Evolutionary conservation across 2,113 vertebrate genomes (phyloP), one percentile per base, ranked within the genome.

Genomic region (Agelaius tricolor): DNA sequence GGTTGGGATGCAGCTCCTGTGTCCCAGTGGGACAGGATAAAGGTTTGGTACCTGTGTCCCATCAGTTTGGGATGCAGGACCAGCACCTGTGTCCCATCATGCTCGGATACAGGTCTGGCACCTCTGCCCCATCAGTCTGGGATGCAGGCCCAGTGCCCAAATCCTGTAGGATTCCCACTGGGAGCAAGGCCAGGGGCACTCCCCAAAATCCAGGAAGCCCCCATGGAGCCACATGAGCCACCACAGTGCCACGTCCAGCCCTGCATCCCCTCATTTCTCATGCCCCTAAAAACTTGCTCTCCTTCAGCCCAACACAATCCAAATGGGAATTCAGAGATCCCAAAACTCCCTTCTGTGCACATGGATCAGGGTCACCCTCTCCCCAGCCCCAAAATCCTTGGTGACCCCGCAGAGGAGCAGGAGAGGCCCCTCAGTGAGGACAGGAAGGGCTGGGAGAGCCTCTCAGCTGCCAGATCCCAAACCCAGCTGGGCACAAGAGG

Each of bases 321-420:
- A 71, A 54, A 58, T 0, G 37, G 49, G n/a, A 73, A 73, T n/a
- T 41, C 7, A 69, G 72, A 24, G 2, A 1, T 2, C 47, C 19
- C 3, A 0, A 73, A 41, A 22, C 1, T 13, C 12, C 3, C 9
- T 20, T 37, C 16, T 10, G 54, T 39, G 33, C 35, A 28, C 37
- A 12, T 0, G 4, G 49, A 43, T 19, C 5, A 28, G 41, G n/a
- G 43, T 11, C n/a, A 63, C 13, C 27, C 3, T 2, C 0, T 30
- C 46, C 12, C 30, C 46, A 52, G 5, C 6, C 22, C 35, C 5
- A 0, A 59, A 76, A 61, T 28, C 71, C 71, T 17, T 2, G 23
- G 52, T 67, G 69, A n/a, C 39, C 43, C 11, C 47, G 16, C 10
- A 7, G 0, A 3, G 59, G 43, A 39, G 58, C 41, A 27, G 37